Conservation (phyloP, 2,888 invertebrate genomes). For the Heliconius aoede region DNA sequence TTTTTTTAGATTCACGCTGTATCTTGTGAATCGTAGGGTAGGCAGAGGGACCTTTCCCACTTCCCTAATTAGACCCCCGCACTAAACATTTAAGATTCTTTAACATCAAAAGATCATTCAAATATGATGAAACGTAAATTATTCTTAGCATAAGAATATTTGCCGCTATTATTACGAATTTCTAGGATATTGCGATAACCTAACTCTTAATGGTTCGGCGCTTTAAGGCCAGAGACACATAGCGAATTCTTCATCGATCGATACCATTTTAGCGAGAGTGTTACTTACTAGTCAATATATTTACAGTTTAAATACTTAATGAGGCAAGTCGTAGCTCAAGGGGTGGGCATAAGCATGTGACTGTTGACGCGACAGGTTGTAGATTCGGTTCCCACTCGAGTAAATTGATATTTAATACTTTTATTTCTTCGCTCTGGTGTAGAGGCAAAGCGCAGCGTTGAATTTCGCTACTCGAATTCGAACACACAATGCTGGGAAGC, state of each 20-base stretch:
- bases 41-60: too few relatives aligned
- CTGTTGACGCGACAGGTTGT: background rate
- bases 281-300: background rate
- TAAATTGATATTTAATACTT: background rate
- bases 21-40: too few relatives aligned
- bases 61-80: too few relatives aligned
- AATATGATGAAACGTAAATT: slow-evolving; percentile 10
- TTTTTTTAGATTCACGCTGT: too few relatives aligned
- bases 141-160: slow-evolving; percentile 11
- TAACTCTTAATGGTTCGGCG: slow-evolving; percentile 21
- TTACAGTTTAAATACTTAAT: background rate
- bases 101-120: background rate
- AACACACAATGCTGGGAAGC: too few relatives aligned
- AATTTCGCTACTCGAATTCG: too few relatives aligned
- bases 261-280: slow-evolving; percentile 7
- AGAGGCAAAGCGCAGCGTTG: too few relatives aligned
- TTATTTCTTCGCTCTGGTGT: too few relatives aligned
- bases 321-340: background rate
- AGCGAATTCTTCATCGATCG: slow-evolving; percentile 27
- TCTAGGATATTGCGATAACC: slow-evolving; percentile 19
- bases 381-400: background rate
- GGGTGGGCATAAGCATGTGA: too few relatives aligned
- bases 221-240: slow-evolving; percentile 16
- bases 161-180: slow-evolving; percentile 23
- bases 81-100: background rate